A percentile compares a stretch with the other conserved stretches of the same genome.
These are phyloP conservation scores for Daphoenositta chrysoptera DNA, from an alignment of 2,113 vertebrate species.

Conservation along the genomic window DNA sequence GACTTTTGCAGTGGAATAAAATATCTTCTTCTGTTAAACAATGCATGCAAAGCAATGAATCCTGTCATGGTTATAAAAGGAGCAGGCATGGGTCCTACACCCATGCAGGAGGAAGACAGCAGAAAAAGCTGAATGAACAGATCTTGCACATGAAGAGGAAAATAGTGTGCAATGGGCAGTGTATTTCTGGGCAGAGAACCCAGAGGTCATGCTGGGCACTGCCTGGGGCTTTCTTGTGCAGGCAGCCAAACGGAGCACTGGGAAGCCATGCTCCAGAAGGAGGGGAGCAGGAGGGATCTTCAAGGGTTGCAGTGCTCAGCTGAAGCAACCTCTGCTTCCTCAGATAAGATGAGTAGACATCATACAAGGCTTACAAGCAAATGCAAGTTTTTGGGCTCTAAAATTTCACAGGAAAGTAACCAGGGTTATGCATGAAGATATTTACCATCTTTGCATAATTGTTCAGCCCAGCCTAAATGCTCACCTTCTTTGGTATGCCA, in stretches of 20 bases:
- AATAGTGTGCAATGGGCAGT: not conserved
- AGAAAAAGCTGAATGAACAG: not conserved
- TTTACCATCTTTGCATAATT: not conserved
- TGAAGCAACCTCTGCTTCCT: not conserved
- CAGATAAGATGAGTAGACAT: not conserved
- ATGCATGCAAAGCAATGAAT: not conserved
- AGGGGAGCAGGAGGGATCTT: not conserved
- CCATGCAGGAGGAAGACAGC: not conserved
- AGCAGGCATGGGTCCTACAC: not conserved
- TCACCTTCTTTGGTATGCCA: not conserved
- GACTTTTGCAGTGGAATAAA: not conserved
- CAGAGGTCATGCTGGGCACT: not conserved
- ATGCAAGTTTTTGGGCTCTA: not conserved
- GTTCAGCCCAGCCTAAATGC: not conserved
- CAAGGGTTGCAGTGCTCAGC: not conserved
- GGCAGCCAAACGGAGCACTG: not conserved
- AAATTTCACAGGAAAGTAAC: not conserved
- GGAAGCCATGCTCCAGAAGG: not conserved
- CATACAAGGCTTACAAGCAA: not conserved
- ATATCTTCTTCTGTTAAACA: not conserved
- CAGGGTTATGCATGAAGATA: not conserved
- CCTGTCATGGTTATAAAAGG: not conserved
- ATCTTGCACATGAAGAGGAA: not conserved
- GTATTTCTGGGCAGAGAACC: not conserved
- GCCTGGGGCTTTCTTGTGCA: rapidly evolving